A percentile compares a stretch with the other conserved stretches of the same genome.
phyloP scores from a whole-genome alignment of 2,888 invertebrate genomes.

The Cactoblastis cactorum region DNA sequence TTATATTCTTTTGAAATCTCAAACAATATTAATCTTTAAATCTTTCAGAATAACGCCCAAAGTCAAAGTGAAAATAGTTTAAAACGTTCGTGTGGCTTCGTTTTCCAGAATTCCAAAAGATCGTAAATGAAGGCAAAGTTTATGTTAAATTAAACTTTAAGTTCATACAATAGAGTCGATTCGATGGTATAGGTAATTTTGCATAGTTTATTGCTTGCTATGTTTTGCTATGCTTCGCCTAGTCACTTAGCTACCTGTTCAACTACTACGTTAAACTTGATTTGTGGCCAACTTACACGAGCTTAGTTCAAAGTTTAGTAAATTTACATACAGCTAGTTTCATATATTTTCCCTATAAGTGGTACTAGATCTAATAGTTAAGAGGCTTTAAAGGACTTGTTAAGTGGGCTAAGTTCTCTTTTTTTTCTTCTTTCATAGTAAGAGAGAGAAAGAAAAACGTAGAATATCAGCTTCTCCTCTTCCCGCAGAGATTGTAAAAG shows the following conservation, averaged over 20 bases:
- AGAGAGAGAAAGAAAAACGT: too few species aligned
- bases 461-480: too few species aligned
- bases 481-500: too few species aligned
- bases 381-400: too few species aligned
- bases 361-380: too few species aligned
- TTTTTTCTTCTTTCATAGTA: too few species aligned
- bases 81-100: slow-evolving; percentile 7
- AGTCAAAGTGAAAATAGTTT: slow-evolving; percentile 29
- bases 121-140: slow-evolving; percentile 20
- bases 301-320: neutral
- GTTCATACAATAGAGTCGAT: slow-evolving; percentile 20
- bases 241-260: slow-evolving; percentile 49
- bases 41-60: slow-evolving; percentile 33
- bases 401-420: too few species aligned
- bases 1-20: slow-evolving; percentile 34
- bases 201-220: slow-evolving; percentile 38
- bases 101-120: slow-evolving; percentile 16
- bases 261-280: slow-evolving; percentile 41
- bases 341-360: too few species aligned
- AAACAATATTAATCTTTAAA: slow-evolving; percentile 39
- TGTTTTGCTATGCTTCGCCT: slow-evolving; percentile 39
- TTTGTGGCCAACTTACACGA: slow-evolving; percentile 3
- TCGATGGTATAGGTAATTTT: slow-evolving; percentile 20
- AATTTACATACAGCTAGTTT: neutral
- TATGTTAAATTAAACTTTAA: slow-evolving; percentile 25